Conservation (phyloP, 2,797 vertebrate species). For the Peromyscus aztecus region DNA sequence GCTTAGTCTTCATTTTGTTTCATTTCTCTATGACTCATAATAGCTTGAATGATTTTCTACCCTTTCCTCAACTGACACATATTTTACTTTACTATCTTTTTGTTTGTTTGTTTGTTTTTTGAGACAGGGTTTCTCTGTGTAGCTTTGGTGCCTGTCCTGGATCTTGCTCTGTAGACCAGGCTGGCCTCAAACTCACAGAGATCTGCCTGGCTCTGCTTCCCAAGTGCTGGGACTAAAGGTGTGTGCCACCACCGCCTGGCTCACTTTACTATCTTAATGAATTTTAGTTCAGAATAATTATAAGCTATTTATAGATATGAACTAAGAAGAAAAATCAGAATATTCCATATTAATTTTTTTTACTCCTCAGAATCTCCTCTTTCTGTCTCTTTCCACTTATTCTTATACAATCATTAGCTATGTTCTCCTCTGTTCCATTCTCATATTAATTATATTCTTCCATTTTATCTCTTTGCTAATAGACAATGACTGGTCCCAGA, state of each 20-base stretch:
- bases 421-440: background rate
- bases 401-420: background rate
- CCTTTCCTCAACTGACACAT: background rate
- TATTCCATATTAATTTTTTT: background rate
- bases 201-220: no score
- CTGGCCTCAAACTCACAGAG: no score
- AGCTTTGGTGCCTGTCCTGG: no score
- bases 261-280: conserved; percentile 10
- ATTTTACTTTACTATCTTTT: background rate
- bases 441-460: background rate
- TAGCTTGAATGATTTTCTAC: conserved; percentile 26
- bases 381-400: background rate
- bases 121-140: no score
- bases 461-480: background rate
- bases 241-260: no score
- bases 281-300: conserved; percentile 57
- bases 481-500: background rate
- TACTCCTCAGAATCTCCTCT: background rate
- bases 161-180: no score
- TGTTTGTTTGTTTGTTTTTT: no score
- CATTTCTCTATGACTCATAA: conserved; percentile 13
- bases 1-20: conserved; percentile 45
- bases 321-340: conserved; percentile 21
- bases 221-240: no score
- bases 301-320: background rate